Conservation (phyloP, 2,797 vertebrate genomes). For the Spinus pinus region DNA sequence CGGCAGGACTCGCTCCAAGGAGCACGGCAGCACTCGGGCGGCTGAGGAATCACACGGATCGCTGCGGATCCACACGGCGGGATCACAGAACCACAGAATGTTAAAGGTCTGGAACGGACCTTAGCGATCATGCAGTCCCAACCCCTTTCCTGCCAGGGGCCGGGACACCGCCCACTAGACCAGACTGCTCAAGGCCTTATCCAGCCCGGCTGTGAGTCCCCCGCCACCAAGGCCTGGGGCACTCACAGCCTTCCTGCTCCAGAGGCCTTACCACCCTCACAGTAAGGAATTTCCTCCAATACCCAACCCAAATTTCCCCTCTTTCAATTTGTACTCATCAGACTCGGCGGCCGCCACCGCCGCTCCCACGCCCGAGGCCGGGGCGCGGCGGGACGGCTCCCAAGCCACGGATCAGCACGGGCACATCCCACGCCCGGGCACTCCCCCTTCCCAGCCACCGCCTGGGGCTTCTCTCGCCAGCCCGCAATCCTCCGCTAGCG, state of each 20-base stretch:
- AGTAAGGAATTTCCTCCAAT: fast-evolving
- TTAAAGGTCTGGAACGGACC: fast-evolving
- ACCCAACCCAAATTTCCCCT: fast-evolving
- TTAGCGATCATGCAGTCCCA: fast-evolving
- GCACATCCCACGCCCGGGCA: background rate
- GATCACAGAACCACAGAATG: background rate
- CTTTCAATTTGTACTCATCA: background rate
- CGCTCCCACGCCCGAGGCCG: background rate
- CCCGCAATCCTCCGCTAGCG: fast-evolving
- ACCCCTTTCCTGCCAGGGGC: background rate
- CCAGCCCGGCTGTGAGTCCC: background rate
- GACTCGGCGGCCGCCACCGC: background rate
- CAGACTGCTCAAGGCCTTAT: background rate
- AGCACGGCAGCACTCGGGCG: background rate
- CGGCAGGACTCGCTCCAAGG: background rate
- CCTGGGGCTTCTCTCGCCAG: no score
- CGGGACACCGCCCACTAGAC: background rate
- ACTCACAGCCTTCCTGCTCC: background rate
- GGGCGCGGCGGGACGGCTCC: background rate
- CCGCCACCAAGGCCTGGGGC: fast-evolving
- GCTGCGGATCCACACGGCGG: background rate
- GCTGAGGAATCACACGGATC: background rate
- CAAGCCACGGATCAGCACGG: background rate
- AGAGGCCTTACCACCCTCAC: background rate
- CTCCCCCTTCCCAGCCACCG: background rate